A percentile compares a stretch with the other conserved stretches of the same genome.
phyloP scores from a whole-genome alignment of 2,888 invertebrate genomes.

The Junonia oenone region DNA sequence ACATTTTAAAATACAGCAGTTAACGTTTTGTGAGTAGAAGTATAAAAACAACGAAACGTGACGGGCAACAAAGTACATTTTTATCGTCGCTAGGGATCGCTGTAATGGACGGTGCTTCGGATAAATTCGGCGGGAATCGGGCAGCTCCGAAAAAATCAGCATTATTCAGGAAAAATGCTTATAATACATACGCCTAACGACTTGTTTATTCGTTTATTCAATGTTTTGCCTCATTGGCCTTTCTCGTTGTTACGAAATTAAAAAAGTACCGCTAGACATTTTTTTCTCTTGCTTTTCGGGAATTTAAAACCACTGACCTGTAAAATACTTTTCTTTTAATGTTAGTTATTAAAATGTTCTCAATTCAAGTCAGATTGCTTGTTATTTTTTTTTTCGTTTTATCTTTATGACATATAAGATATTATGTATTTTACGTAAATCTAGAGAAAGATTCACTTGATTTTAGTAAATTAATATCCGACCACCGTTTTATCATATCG shows the following conservation, averaged over 20 bases:
- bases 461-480: too few species aligned
- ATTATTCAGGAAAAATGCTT: slow-evolving; percentile 21
- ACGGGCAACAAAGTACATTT: slow-evolving; percentile 68
- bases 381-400: too few species aligned
- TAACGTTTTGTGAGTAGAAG: slow-evolving; percentile 52
- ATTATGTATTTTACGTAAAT: too few species aligned
- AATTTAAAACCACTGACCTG: not conserved
- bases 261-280: not conserved
- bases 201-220: slow-evolving; percentile 20
- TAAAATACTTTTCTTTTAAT: not conserved
- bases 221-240: slow-evolving; percentile 10
- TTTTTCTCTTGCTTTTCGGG: not conserved
- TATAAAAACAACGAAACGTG: slow-evolving; percentile 67
- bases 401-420: too few species aligned
- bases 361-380: too few species aligned
- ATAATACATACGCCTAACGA: slow-evolving; percentile 14
- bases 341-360: too few species aligned
- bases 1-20: slow-evolving; percentile 57
- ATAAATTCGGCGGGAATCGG: slow-evolving; percentile 41
- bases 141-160: slow-evolving; percentile 38
- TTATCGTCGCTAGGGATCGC: slow-evolving; percentile 64
- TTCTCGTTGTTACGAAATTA: not conserved
- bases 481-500: too few species aligned
- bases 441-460: too few species aligned
- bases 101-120: slow-evolving; percentile 53